Base-by-base conservation (phyloP, 2,113 vertebrate species). In the Tiliqua scincoides region DNA sequence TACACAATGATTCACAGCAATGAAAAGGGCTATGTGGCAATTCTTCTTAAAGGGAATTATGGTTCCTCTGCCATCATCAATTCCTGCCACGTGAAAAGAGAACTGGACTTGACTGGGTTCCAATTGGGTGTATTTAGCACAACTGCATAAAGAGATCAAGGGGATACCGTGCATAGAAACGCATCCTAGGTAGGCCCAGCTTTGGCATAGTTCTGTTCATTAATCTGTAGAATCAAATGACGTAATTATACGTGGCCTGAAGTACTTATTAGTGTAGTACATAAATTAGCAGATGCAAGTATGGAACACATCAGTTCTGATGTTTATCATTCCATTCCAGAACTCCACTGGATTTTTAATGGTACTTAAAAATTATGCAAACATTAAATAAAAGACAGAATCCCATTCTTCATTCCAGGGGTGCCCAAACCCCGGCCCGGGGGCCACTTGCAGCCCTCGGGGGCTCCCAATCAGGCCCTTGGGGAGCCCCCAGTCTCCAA, bases 111-210 rank as follows among this genome's bases (percentile, higher is more conserved):
- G 63, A 68, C 0, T 48, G 86, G 30, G 77, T 37, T 73, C 82
- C 2, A 82, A 86, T 63, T 78, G 43, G 87, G 48, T 10, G 59
- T 67, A 30, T 23, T 79, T 32, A 52, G 74, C 23, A 88, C 61
- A 90, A 88, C 43, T 65, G 59, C 27, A 93, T 70, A 84, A 25
- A 72, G 3, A 17, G 17, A 59, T 40, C 15, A 30, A 79, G 61
- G 63, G 79, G 80, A 30, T 85, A 87, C 85, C 88, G 86, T 15
- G 88, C 57, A 79, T n/a, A 25, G 8, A 6, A 79, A 91, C 87
- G 59, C 82, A 79, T 7, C 65, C 85, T 2, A 0, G 2, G 14
- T 43, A 75, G 0, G 35, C 72, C 48, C 84, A 1, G 0, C 27
- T 23, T 27, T 84, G 59, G 59, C 35, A 57, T 20, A 52, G n/a